Evolutionary conservation across 2,888 invertebrate genomes (phyloP), one percentile per base, ranked within the genome.

Genomic region (Entomobrya proxima): DNA sequence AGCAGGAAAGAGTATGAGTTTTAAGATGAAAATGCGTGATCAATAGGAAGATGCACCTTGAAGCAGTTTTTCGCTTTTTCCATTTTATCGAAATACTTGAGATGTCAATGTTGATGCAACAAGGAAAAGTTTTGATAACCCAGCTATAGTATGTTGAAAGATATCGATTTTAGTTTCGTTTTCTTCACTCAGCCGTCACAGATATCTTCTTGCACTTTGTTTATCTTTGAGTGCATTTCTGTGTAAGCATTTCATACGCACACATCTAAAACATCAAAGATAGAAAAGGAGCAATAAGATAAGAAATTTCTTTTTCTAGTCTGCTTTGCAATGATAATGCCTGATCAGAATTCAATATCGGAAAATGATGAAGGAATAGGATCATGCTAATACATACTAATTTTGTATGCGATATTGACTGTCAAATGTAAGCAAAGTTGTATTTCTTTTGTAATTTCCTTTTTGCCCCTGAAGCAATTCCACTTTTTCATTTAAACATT

Each of bases 61-160:
- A 30, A 32, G 74, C 47, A 74, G 50, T 74, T 50, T 74, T 74
- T 32, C 4, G 15, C n/a, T n/a, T 72, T 44, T 72, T 72, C 30
- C 21, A 44, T n/a, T 72, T 44, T 67, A 18, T 67, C 21, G 6
- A 55, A 9, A 55, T 27, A 55, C 27, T 55, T 55, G 64, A 64
- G 64, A 64, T 64, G 35, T 9, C 35, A 35, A 32, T 37, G 67
- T 67, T 37, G 67, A 67, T 67, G 21, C 61, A 61, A 61, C 61
- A 61, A 61, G 40, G 30, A 18, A 67, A 74, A 74, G 74, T 74
- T 30, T 50, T 50, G 40, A 40, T 67, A 40, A 13, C 37, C 21
- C 15, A 37, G 32, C 27, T 55, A 11, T 40, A 11, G 9, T 40
- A 11, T 55, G 9, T n/a, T 24, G 6, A 32, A 61, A 27, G 24